Percentiles rank a stretch among this genome's conserved stretches.
Conservation (phyloP, 2,797 vertebrate species). For the Ctenochaetus hawaiiensis region DNA sequence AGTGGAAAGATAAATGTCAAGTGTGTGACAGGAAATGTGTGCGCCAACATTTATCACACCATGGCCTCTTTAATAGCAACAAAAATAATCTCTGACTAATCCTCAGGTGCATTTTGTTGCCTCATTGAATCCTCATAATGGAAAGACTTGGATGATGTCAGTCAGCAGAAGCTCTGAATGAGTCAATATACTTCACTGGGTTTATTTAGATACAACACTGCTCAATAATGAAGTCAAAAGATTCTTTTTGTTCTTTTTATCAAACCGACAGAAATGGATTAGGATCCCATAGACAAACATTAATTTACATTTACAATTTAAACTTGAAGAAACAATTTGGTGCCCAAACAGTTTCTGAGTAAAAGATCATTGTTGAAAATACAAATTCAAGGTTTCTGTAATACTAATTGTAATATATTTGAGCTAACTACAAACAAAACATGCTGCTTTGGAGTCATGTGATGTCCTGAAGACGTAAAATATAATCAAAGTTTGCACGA, state of each 20-base stretch:
- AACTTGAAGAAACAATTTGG: too few relatives aligned
- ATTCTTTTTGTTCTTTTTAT: slow-evolving; percentile 12
- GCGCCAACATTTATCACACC: slow-evolving; percentile 12
- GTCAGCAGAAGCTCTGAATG: slow-evolving; percentile 28
- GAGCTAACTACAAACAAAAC: too few relatives aligned
- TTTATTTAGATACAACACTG: slow-evolving; percentile 34
- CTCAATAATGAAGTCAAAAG: slow-evolving; percentile 36
- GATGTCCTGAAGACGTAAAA: too few relatives aligned
- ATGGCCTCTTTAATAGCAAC: slow-evolving; percentile 48
- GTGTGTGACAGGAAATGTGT: slow-evolving; percentile 9
- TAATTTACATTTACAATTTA: not conserved
- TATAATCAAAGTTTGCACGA: too few relatives aligned
- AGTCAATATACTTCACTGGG: slow-evolving; percentile 33
- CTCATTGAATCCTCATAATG: slow-evolving; percentile 49
- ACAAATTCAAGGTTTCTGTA: too few relatives aligned
- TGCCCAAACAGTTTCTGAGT: not conserved
- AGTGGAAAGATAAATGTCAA: slow-evolving; percentile 58
- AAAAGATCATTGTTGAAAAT: too few relatives aligned
- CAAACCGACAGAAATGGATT: slow-evolving; percentile 5
- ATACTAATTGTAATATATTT: too few relatives aligned
- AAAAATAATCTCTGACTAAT: slow-evolving; percentile 52
- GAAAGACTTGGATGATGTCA: slow-evolving; percentile 60
- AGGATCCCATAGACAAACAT: not conserved
- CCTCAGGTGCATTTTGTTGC: slow-evolving; percentile 54
- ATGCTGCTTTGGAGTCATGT: too few relatives aligned